phyloP scores from a whole-genome alignment of 2,797 vertebrate genomes.

The Pipistrellus kuhlii region DNA sequence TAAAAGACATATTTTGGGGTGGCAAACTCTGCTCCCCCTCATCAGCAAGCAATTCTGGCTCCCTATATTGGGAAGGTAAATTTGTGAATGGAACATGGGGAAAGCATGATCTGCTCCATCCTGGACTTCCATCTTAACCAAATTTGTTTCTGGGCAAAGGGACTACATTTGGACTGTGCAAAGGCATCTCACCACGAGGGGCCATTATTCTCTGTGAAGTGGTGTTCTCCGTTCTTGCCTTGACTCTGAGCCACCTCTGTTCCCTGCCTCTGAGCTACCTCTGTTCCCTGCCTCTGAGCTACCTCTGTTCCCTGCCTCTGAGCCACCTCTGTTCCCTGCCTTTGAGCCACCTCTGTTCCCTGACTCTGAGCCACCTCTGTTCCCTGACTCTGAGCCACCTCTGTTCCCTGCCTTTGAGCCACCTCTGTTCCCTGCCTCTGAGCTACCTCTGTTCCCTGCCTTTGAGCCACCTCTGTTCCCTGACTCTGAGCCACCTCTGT shows the following conservation, averaged over 20 bases:
- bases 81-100: neutral
- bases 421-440: neutral
- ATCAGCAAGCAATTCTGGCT: neutral
- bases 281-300: too few species aligned
- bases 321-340: too few species aligned
- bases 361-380: too few species aligned
- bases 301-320: too few species aligned
- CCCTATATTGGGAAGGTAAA: neutral
- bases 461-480: neutral
- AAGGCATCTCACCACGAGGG: neutral
- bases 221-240: neutral
- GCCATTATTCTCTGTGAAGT: neutral
- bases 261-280: too few species aligned
- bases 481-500: neutral
- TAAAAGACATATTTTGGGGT: neutral
- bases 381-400: too few species aligned
- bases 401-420: too few species aligned
- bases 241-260: neutral
- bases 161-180: neutral
- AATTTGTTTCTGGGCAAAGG: neutral
- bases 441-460: neutral
- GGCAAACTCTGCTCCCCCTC: neutral
- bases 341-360: too few species aligned
- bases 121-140: neutral
- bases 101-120: neutral